These are phyloP conservation scores for Ditula angustiorana DNA, from an alignment of 2,888 invertebrate genomes.

Conservation along the genomic window DNA sequence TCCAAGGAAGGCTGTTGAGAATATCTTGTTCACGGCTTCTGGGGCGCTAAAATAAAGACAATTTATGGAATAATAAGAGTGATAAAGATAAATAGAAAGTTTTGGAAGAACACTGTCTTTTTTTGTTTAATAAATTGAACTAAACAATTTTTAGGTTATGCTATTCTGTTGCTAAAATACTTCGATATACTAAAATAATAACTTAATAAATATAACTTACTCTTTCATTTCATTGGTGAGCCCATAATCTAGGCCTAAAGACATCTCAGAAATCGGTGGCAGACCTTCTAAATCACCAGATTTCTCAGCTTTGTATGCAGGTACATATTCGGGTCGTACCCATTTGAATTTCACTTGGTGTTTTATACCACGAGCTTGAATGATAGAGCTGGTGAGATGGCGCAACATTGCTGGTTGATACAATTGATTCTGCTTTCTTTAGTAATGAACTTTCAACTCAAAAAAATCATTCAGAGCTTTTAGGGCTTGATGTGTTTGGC, in stretches of 20 bases:
- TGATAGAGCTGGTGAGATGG: slow-evolving; percentile 61
- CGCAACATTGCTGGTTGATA: slow-evolving; percentile 62
- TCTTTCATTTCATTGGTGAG: slow-evolving; percentile 89
- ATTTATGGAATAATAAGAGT: too few relatives aligned
- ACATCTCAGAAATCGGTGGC: slow-evolving; percentile 81
- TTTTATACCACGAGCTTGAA: slow-evolving; percentile 86
- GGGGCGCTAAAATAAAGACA: slow-evolving; percentile 86
- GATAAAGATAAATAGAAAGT: too few relatives aligned
- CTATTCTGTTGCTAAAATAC: neutral
- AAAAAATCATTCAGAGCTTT: neutral
- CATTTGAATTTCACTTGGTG: slow-evolving; percentile 91
- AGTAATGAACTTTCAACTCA: neutral
- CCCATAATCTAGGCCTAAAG: slow-evolving; percentile 80
- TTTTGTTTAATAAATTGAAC: too few relatives aligned
- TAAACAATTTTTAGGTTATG: slow-evolving; percentile 29
- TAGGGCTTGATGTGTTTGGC: neutral
- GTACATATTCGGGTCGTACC: slow-evolving; percentile 89
- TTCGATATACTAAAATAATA: neutral
- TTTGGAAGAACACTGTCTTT: too few relatives aligned
- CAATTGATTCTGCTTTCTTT: neutral
- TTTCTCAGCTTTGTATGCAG: slow-evolving; percentile 87
- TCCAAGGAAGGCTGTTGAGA: slow-evolving; percentile 89
- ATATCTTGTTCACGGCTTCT: slow-evolving; percentile 89
- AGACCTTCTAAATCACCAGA: slow-evolving; percentile 89
- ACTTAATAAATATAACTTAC: slow-evolving; percentile 73